Evolutionary conservation across 2,888 invertebrate species (phyloP).

Genomic region (Amphiduros pacificus): DNA sequence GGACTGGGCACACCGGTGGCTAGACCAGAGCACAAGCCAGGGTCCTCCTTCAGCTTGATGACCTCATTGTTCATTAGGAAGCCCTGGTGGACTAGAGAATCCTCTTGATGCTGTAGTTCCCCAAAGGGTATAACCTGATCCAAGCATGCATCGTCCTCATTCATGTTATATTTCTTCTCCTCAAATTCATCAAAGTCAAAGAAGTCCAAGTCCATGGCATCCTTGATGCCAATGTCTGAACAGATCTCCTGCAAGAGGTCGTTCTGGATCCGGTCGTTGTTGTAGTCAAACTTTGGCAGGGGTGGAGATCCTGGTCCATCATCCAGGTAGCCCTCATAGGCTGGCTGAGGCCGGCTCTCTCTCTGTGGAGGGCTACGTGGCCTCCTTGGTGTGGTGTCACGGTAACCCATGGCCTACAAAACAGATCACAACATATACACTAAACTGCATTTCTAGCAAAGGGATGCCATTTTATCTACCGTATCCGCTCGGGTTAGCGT

Average conservation of each 20-base stretch:
- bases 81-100: no score
- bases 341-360: background rate
- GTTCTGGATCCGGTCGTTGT: conserved; percentile 29
- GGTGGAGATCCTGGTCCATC: conserved; percentile 12
- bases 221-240: conserved; percentile 58
- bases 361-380: conserved; percentile 3
- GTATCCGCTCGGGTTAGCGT: no score
- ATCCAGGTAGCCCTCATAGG: background rate
- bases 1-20: no score
- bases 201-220: conserved; percentile 57
- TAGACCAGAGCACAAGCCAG: no score
- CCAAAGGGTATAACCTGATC: conserved; percentile 30
- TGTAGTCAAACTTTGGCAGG: conserved; percentile 15
- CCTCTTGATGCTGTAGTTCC: conserved; percentile 13
- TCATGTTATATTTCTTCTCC: background rate
- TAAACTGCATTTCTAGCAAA: no score
- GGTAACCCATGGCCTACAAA: conserved; percentile 15
- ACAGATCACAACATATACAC: no score
- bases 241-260: conserved; percentile 53
- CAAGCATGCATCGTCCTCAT: conserved; percentile 2
- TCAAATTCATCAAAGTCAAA: conserved; percentile 38
- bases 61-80: no score
- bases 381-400: background rate
- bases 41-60: no score
- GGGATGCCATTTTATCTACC: no score